These are phyloP conservation scores for Molorchus minor DNA, from an alignment of 2,888 invertebrate species.

Conservation along the genomic window DNA sequence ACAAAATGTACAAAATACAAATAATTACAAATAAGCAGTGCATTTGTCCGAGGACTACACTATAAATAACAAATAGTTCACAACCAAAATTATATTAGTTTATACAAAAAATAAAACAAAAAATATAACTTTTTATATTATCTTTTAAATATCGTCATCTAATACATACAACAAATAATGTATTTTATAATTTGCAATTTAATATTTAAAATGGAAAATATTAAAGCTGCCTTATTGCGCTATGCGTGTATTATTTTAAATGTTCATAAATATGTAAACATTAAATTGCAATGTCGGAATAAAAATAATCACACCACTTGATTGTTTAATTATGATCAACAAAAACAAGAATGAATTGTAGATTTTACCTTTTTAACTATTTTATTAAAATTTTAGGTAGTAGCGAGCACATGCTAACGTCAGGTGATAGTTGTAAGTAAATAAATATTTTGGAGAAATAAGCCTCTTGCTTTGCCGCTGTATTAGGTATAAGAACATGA, in stretches of 20 bases:
- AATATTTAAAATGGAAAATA: slow-evolving; percentile 21
- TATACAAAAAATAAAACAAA: slow-evolving; percentile 45
- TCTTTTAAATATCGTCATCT: slow-evolving; percentile 28
- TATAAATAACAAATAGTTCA: slow-evolving; percentile 54
- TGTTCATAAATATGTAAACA: slow-evolving; percentile 27
- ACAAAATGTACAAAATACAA: slow-evolving; percentile 40
- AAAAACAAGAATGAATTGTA: too few species aligned
- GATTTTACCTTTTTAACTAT: too few species aligned
- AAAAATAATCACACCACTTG: slow-evolving; percentile 39
- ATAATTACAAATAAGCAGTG: slow-evolving; percentile 39
- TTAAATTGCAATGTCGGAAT: slow-evolving; percentile 35
- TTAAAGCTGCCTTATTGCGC: slow-evolving; percentile 33
- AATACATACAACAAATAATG: slow-evolving; percentile 30
- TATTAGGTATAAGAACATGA: too few species aligned
- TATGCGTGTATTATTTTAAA: slow-evolving; percentile 26
- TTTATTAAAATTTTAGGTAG: too few species aligned
- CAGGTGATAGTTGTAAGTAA: too few species aligned
- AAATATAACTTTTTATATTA: slow-evolving; percentile 37
- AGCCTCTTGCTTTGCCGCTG: too few species aligned
- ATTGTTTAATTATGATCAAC: too few species aligned
- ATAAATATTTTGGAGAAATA: too few species aligned
- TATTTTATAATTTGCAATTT: slow-evolving; percentile 12
- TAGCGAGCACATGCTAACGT: too few species aligned
- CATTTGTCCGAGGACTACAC: slow-evolving; percentile 32
- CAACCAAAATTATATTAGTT: slow-evolving; percentile 52